Base-by-base conservation (phyloP, 2,797 vertebrate genomes). In the Pangasius djambal region DNA sequence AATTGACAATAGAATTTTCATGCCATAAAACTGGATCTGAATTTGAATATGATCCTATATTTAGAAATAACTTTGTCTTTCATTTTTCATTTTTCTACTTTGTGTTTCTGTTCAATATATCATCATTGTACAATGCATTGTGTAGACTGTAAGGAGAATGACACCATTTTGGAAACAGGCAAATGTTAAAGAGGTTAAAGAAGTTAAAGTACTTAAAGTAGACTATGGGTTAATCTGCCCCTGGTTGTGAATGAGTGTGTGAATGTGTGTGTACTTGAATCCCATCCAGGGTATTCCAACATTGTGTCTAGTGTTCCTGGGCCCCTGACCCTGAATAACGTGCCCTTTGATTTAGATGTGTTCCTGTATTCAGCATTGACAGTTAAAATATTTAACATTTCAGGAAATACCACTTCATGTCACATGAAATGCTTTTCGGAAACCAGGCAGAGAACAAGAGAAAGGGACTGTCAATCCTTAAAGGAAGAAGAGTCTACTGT, bases 61-160 rank as follows among this genome's bases (percentile, higher is more conserved):
- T 65, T 61, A 86, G 37, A 63, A 69, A 87, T 81, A 52, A 87
- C 52, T 69, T 37, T 57, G 48, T 67, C 86, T 67, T 82, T 82
- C 15, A 52, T 13, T 69, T 37, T 75, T 67, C 48, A 69, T 16
- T 61, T 28, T 55, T 61, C 22, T n/a, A 40, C 9, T 83, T 28
- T 61, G 79, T 6, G 8, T 77, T 55, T 55, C 13, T 25, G 20
- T 59, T 20, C 57, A 22, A 25, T 61, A 20, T 10, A 31, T 40
- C 40, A 40, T 40, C 28, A 31, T 70, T 34, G 15, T 69, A 69
- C 67, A 69, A 34, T 34, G 31, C 5, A 18, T 70, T 70, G 7
- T 70, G 67, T 37, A 18, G 31, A 37, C 31, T 34, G 31, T 70
- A 34, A 74, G 8, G 18, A 4, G 7, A 3, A 74, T 37, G 18